Evolutionary conservation across 2,888 invertebrate species (phyloP).

Genomic region (Nephrotoma appendiculata): DNA sequence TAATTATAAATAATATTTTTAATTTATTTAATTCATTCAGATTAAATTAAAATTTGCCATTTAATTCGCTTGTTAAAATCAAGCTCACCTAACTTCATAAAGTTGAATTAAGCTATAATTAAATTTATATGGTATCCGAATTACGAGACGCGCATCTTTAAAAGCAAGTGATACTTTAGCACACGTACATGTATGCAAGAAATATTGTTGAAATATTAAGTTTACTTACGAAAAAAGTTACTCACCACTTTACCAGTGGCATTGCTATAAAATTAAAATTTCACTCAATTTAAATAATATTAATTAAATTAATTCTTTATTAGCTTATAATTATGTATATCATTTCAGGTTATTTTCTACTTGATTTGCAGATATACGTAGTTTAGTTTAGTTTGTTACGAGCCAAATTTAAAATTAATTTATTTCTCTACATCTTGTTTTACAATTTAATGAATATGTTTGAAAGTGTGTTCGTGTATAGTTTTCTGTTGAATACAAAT

Average conservation of each 20-base stretch:
- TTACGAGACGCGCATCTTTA: too few species aligned
- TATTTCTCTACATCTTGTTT: not conserved
- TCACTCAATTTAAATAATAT: not conserved
- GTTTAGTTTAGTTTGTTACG: not conserved
- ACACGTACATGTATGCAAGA: too few species aligned
- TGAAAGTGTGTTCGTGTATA: not conserved
- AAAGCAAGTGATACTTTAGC: too few species aligned
- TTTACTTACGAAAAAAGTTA: too few species aligned
- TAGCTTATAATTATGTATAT: not conserved
- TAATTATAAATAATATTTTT: too few species aligned
- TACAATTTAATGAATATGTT: not conserved
- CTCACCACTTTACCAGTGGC: not conserved
- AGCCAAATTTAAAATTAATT: not conserved
- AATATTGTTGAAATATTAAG: too few species aligned
- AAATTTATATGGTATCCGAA: too few species aligned
- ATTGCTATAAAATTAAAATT: not conserved
- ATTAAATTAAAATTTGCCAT: too few species aligned
- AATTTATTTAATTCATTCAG: too few species aligned
- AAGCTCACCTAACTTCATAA: not conserved
- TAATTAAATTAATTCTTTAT: not conserved
- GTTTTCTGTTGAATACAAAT: not conserved
- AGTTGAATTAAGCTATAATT: not conserved
- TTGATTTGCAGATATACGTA: not conserved
- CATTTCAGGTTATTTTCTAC: not conserved
- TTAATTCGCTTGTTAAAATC: not conserved